Base-by-base conservation (phyloP, 2,113 vertebrate species). In the Fregata magnificens region DNA sequence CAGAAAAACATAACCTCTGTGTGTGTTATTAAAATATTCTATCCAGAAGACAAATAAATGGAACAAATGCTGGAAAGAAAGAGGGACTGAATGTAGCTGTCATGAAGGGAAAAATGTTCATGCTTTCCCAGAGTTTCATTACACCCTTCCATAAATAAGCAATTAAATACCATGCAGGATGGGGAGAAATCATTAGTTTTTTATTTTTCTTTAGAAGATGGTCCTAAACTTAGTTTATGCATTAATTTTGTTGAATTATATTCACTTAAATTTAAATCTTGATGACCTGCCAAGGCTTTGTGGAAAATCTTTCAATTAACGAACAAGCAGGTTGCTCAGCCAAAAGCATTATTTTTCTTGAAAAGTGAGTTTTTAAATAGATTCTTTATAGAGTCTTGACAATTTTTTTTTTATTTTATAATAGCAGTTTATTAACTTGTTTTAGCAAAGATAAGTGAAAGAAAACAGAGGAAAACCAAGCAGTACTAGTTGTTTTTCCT, bases 221-320 rank as follows among this genome's bases (percentile, higher is more conserved):
- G 40, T 82, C 19, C 7, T 88, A 45, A 95, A 65, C 28, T 58
- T 78, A 82, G 32, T 78, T 53, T 93, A 55, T 61, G 8, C 13
- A 12, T 78, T 86, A 58, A 58, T 93, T 76, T 92, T 82, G 94
- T 52, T 93, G 81, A 92, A 80, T 90, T 95, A 73, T 86, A 65
- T 80, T 61, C 40, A 73, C 52, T 96, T 90, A 89, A 84, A 78
- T 96, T 87, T 67, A 90, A 74, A 66, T 19, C 66, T 88, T 83
- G 52, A 94, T 70, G 18, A 85, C 61, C 73, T 95, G 69, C 62
- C 93, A 96, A 88, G 62, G 13, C 26, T 82, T 50, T 92, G 70
- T 95, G 80, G 83, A 90, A 96, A 97, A 90, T 63, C n/a, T 87
- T 96, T 89, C 74, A 50, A 34, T 95, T 90, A 90, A 95, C 42